These are phyloP conservation scores for Lagorchestes hirsutus DNA, from an alignment of 2,797 vertebrate genomes.

Conservation along the genomic window DNA sequence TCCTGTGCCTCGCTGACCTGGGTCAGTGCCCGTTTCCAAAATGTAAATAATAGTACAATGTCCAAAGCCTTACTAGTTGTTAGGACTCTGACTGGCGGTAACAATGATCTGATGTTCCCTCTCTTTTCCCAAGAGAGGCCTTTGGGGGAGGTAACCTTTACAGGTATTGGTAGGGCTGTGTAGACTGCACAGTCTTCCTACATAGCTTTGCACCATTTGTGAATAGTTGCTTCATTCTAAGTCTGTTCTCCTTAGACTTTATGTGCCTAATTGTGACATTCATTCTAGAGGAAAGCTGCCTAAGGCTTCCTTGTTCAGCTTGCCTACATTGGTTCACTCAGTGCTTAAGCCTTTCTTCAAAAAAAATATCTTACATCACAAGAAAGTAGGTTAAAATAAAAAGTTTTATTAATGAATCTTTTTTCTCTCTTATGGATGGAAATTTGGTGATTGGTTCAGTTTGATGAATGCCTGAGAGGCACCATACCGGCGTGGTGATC, in stretches of 20 bases:
- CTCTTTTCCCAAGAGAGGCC: slow-evolving; percentile 18
- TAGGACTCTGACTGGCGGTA: slow-evolving; percentile 36
- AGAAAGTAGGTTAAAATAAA: slow-evolving; percentile 39
- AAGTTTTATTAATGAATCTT: slow-evolving; percentile 33
- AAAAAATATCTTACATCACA: slow-evolving; percentile 41
- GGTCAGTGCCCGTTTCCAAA: slow-evolving; percentile 67
- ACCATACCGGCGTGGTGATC: slow-evolving; percentile 31
- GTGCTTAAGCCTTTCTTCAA: slow-evolving; percentile 49
- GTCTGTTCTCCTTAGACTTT: slow-evolving; percentile 50
- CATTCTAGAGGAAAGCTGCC: slow-evolving; percentile 48
- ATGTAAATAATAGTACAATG: slow-evolving; percentile 73
- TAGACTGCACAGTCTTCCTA: slow-evolving; percentile 19
- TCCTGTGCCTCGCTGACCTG: slow-evolving; percentile 70
- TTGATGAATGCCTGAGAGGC: slow-evolving; percentile 36
- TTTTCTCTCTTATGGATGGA: slow-evolving; percentile 59
- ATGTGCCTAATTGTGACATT: slow-evolving; percentile 53
- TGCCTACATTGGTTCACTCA: slow-evolving; percentile 50
- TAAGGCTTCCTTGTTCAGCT: slow-evolving; percentile 50
- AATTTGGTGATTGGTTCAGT: slow-evolving; percentile 36
- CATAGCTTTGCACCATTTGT: slow-evolving; percentile 49
- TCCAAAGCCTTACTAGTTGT: slow-evolving; percentile 66
- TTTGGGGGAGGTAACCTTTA: slow-evolving; percentile 74
- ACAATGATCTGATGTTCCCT: slow-evolving; percentile 45
- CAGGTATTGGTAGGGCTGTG: slow-evolving; percentile 62
- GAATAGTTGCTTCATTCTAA: slow-evolving; percentile 47